Evolutionary conservation across 2,888 invertebrate species (phyloP), one percentile per base, ranked within the genome.

Genomic region (Spilosoma lubricipeda): DNA sequence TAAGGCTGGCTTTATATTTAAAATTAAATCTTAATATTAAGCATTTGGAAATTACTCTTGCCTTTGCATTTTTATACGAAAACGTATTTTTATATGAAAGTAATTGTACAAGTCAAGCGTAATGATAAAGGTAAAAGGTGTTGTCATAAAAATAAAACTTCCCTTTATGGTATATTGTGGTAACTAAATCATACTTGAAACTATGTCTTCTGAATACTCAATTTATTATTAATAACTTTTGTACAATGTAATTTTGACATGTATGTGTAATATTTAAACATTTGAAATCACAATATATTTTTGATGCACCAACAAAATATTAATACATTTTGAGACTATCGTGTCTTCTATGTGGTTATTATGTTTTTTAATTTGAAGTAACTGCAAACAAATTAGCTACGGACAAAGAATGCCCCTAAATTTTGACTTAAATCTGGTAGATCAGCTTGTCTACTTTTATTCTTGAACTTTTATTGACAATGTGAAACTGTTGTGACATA

Each of bases 61-160:
- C 86, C 86, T 80, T 74, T 78, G 84, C 86, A 84, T 85, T 85
- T 85, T 69, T 66, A 64, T 39, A 68, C 27, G 67, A 52, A 67
- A 63, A 71, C 59, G 48, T 67, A 48, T 67, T 67, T 70, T 56
- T 70, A 39, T 70, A 56, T 70, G 69, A 56, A 15, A 39, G n/a
- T 70, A 56, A 59, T 39, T 18, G 4, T 56, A 39, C 18, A 63
- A 56, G 73, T 82, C 71, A 75, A 76, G 36, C 75, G 70, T 79
- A 20, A 77, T 56, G 63, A 52, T 71, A 71, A 71, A 71, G 36
- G 20, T 20, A 15, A n/a, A 11, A 15, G 27, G 15, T 59, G 30
- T 63, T 63, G 63, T 30, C 30, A 63, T 18, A 63, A 30, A 18
- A 63, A 63, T 23, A 52, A 56, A 56, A 63, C 15, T 8, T 27